phyloP scores from a whole-genome alignment of 2,113 vertebrate species.

The Synodontis membranacea region DNA sequence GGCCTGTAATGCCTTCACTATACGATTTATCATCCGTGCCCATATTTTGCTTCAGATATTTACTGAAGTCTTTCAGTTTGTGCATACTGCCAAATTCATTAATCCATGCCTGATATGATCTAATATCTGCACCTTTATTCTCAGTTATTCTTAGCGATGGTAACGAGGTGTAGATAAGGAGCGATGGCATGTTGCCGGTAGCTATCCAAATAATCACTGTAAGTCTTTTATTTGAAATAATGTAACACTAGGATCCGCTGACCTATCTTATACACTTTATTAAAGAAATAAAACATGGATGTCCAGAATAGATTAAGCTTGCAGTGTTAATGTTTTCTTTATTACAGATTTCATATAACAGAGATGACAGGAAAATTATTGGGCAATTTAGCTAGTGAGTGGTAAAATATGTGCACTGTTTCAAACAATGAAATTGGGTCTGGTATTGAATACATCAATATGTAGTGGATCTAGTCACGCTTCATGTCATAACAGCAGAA shows the following conservation, averaged over 20 bases:
- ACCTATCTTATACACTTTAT: background rate
- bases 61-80: background rate
- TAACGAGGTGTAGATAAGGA: no score
- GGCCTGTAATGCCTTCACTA: background rate
- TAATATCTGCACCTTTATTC: background rate
- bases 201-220: background rate
- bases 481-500: no score
- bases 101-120: background rate
- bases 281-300: conserved; percentile 5
- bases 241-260: background rate
- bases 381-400: background rate
- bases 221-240: background rate
- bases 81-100: background rate
- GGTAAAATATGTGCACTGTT: background rate
- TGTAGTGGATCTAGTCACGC: background rate
- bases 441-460: background rate
- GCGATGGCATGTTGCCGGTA: background rate
- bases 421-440: background rate
- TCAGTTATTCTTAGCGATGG: background rate
- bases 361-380: background rate
- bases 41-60: background rate
- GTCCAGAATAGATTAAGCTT: background rate
- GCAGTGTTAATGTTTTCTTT: background rate
- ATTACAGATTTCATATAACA: background rate
- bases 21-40: background rate